Conservation (phyloP, 2,113 vertebrate species). For the Psittacus erithacus region DNA sequence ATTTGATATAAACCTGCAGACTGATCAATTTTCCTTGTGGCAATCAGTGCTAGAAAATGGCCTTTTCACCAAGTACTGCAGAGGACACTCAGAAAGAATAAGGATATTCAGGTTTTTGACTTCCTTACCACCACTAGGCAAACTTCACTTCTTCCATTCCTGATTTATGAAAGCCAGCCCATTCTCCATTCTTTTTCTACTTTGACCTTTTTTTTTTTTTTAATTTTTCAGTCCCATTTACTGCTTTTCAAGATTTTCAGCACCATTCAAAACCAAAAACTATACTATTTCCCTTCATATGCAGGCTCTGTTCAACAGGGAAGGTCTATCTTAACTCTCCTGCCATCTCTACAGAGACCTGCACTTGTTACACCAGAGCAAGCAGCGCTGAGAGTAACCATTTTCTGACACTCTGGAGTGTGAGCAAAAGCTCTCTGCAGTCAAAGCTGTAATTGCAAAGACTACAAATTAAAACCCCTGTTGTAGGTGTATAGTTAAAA, state of each 20-base stretch:
- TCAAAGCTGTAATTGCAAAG: neutral
- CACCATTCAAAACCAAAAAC: neutral
- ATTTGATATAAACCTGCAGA: neutral
- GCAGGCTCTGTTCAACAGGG: neutral
- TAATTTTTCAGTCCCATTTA: neutral
- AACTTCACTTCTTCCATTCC: neutral
- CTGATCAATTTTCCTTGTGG: neutral
- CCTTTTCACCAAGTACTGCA: neutral
- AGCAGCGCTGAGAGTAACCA: neutral
- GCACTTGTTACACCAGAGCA: neutral
- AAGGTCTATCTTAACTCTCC: neutral
- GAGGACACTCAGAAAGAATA: neutral
- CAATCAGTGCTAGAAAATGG: neutral
- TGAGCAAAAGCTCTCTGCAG: neutral
- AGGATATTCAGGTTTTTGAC: neutral
- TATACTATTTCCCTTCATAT: neutral
- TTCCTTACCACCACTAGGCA: neutral
- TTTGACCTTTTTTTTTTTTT: neutral
- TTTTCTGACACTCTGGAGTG: neutral
- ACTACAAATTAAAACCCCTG: neutral
- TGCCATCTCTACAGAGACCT: neutral
- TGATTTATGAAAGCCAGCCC: neutral
- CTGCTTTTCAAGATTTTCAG: neutral
- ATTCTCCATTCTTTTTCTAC: neutral
- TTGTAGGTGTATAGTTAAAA: neutral